A percentile compares a stretch with the other conserved stretches of the same genome.
phyloP scores from a whole-genome alignment of 2,797 vertebrate genomes.

The Brotula barbata region DNA sequence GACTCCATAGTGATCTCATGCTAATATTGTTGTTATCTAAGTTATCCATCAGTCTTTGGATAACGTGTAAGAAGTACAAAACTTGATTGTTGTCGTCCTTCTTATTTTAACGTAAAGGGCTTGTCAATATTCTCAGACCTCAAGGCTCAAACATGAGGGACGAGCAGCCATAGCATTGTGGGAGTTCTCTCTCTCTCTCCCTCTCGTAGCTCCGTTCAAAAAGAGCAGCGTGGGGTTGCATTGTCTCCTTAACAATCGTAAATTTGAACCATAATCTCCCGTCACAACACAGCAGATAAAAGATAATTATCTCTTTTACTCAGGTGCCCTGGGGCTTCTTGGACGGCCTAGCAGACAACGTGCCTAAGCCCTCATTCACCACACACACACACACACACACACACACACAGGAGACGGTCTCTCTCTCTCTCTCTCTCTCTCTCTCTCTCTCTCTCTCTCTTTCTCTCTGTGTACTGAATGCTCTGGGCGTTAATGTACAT shows the following conservation, averaged over 20 bases:
- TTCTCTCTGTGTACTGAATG: too few relatives aligned
- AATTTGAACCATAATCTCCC: slow-evolving; percentile 85
- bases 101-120: neutral
- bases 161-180: slow-evolving; percentile 64
- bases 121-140: slow-evolving; percentile 40
- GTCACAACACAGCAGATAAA: slow-evolving; percentile 83
- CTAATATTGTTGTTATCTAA: too few relatives aligned
- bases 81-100: neutral
- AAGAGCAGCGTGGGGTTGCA: slow-evolving; percentile 63
- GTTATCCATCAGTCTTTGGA: too few relatives aligned
- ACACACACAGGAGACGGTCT: too few relatives aligned
- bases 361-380: slow-evolving; percentile 66
- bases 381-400: slow-evolving; percentile 13
- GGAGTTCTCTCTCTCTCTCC: slow-evolving; percentile 72
- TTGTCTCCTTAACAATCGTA: slow-evolving; percentile 84
- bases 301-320: slow-evolving; percentile 84
- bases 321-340: slow-evolving; percentile 77
- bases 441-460: too few relatives aligned
- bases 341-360: slow-evolving; percentile 73
- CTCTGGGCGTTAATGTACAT: too few relatives aligned
- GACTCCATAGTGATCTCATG: too few relatives aligned
- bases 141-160: slow-evolving; percentile 60
- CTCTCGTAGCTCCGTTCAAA: slow-evolving; percentile 61
- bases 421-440: neutral
- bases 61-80: too few relatives aligned